Conservation (phyloP, 2,888 invertebrate genomes). For the Xiphydria camelus region DNA sequence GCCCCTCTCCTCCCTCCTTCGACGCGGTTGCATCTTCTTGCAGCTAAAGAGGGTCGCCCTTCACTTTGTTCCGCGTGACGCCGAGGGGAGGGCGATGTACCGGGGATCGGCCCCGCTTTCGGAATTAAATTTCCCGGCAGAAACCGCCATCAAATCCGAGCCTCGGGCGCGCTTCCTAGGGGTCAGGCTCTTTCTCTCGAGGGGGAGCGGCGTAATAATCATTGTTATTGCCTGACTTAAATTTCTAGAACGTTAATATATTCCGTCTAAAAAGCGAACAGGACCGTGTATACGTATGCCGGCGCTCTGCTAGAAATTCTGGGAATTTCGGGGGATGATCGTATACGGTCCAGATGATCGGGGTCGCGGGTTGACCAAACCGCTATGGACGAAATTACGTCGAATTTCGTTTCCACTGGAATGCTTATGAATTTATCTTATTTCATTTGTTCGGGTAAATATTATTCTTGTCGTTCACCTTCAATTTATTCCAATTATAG, state of each 20-base stretch:
- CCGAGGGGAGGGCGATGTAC: too few species aligned
- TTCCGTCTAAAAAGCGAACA: not conserved
- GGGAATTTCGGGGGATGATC: too few species aligned
- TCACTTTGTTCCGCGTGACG: too few species aligned
- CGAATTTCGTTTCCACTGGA: too few species aligned
- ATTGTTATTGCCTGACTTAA: not conserved
- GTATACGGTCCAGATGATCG: too few species aligned
- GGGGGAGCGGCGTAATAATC: not conserved
- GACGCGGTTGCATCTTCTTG: not conserved
- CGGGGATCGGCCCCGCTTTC: not conserved
- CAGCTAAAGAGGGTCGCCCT: not conserved
- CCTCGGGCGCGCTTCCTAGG: not conserved
- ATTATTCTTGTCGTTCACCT: too few species aligned
- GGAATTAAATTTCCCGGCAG: slow-evolving; percentile 8
- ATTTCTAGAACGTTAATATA: not conserved
- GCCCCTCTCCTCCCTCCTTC: not conserved
- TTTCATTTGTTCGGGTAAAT: too few species aligned
- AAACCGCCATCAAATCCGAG: slow-evolving; percentile 6
- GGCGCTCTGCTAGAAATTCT: too few species aligned
- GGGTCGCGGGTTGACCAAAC: too few species aligned
- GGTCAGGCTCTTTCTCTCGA: not conserved
- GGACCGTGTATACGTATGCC: not conserved
- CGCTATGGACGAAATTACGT: too few species aligned
- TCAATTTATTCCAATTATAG: too few species aligned
- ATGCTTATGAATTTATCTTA: too few species aligned